Evolutionary conservation across 1,140 invertebrate species (phyloP), one percentile per base, ranked within the genome.

Genomic region (Hypsibius dujardini): DNA sequence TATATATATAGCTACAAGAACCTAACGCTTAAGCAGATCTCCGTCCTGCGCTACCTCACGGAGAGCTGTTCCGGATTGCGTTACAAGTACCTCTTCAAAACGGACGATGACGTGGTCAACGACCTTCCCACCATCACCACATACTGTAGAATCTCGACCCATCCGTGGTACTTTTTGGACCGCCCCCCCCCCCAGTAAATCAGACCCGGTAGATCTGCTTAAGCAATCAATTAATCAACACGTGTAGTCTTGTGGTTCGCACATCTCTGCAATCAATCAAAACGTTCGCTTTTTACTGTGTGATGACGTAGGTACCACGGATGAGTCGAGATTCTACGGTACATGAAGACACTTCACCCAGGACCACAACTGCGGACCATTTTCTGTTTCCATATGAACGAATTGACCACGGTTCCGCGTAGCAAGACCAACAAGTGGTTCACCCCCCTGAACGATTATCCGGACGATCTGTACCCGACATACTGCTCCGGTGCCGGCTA

Each of bases 401-500:
- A 77, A 76, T 70, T 74, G 14, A 72, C 74, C 75, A 74, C 75
- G 42, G 77, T 78, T 1, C 75, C 79, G 47, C 73, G 79, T 7
- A 75, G 79, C 47, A 74, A 75, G 59, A 75, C 74, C 56, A 78
- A 76, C 46, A 81, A 81, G 73, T 81, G 80, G 80, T 79, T 75
- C 72, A 76, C 80, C 59, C 70, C 75, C 2, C 73, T 75, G 67
- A 70, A 74, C 2, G 78, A 79, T 45, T 80, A 77, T 72, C 71
- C 72, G 12, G 73, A 71, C 2, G 76, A 76, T 28, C 74, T 73
- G 60, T 80, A 79, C 73, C 78, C 79, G 15, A 72, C 75, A n/a
- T 81, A 80, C 73, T 80, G 79, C 73, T 76, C 76, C 1, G 80
- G 80, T 3, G 77, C 77, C 7, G 78, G 77, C 0, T 79, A 76